These are phyloP conservation scores for Enteromius viviparus DNA, from an alignment of 2,797 vertebrate genomes.

Conservation along the genomic window DNA sequence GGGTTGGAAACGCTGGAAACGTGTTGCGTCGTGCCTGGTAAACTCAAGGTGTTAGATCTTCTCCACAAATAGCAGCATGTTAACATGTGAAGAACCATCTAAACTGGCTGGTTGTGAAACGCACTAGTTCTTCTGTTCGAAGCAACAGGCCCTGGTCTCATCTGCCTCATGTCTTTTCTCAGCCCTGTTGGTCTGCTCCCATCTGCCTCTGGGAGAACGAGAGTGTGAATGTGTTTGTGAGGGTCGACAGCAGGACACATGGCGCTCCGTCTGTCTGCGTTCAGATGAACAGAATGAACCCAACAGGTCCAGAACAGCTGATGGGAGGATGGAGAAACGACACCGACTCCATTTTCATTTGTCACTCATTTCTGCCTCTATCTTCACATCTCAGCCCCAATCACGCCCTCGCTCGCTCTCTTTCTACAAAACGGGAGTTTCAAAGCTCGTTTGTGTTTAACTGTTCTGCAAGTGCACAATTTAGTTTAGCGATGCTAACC, in stretches of 20 bases:
- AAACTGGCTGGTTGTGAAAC: background rate
- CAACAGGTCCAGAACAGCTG: conserved; percentile 25
- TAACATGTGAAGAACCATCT: background rate
- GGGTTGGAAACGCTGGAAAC: background rate
- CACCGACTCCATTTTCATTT: background rate
- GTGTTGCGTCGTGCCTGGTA: background rate
- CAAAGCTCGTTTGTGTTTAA: conserved; percentile 6
- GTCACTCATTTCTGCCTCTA: conserved; percentile 15
- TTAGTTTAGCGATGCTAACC: background rate
- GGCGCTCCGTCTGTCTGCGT: conserved; percentile 14
- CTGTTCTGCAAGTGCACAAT: background rate
- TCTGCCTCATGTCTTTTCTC: conserved; percentile 28
- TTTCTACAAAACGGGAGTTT: background rate
- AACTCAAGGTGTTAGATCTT: conserved; percentile 17
- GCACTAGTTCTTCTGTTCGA: background rate
- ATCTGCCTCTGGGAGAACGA: conserved; percentile 28
- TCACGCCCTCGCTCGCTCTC: background rate
- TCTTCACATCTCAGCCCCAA: background rate
- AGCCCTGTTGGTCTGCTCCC: conserved; percentile 16
- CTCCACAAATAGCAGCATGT: conserved; percentile 21
- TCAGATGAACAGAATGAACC: background rate
- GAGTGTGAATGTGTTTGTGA: conserved; percentile 58
- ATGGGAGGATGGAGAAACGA: background rate
- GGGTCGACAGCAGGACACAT: conserved; percentile 52
- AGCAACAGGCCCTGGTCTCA: background rate